Base-by-base conservation (phyloP, 2,888 invertebrate species). In the Notocelia uddmanniana region DNA sequence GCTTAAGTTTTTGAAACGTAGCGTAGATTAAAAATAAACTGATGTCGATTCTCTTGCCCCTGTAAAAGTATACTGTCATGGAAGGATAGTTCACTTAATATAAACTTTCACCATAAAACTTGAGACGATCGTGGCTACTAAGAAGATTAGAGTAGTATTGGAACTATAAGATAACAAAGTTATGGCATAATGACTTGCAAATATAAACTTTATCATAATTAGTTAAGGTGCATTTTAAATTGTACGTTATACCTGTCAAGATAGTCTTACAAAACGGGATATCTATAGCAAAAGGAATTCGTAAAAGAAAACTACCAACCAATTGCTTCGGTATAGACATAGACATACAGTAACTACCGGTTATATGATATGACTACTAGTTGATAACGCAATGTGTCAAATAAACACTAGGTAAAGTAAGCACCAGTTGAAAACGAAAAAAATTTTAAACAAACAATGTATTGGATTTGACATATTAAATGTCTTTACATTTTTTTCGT, bases 1-100 rank as follows among this genome's bases (percentile, higher is more conserved):
- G 26, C 26, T 15, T 26, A 55, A 26, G 26, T n/a, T 55, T 55
- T n/a, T 55, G n/a, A 31, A 31, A n/a, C n/a, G n/a, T 13, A 21
- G 15, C 23, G 26, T 26, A 15, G 26, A n/a, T 55, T 55, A 55
- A 26, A 55, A 55, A 55, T 55, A 26, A 54, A 55, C 55, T 26
- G n/a, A n/a, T 9, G 15, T 23, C 31, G 31, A 2, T 15, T 15
- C 26, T 15, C 55, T 55, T 15, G 15, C 8, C 26, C 15, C 55
- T 6, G 15, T 55, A n/a, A n/a, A n/a, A n/a, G n/a, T 21, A 26
- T 26, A 26, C 23, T 26, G 23, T n/a, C n/a, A 6, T n/a, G 13
- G 15, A 55, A 26, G 54, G 10, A 2, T 9, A 55, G 8, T n/a
- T 45, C 5, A n/a, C n/a, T 45, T 15, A 15, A 45, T 45, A n/a